These are phyloP conservation scores for Ligdia adustata DNA, from an alignment of 2,888 invertebrate species.

Conservation along the genomic window DNA sequence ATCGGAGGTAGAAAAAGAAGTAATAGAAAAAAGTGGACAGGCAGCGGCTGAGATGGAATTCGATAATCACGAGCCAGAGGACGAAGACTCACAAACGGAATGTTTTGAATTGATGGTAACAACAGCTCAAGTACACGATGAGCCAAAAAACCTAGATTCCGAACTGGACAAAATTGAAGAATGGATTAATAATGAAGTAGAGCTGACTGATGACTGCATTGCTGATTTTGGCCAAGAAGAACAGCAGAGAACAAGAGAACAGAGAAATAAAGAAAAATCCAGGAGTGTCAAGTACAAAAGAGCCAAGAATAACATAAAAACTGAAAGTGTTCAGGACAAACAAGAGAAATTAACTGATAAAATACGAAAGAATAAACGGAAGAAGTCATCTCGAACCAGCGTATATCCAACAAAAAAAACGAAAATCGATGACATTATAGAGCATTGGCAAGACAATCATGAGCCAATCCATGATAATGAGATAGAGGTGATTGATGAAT, in stretches of 20 bases:
- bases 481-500: constrained; percentile 14
- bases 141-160: too few relatives aligned
- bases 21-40: background rate
- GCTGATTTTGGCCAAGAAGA: too few relatives aligned
- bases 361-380: constrained; percentile 17
- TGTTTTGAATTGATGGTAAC: constrained; percentile 2
- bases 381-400: constrained; percentile 11
- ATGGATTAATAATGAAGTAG: constrained; percentile 11
- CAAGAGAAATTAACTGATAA: constrained; percentile 11
- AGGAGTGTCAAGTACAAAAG: constrained; percentile 12
- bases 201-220: constrained; percentile 9
- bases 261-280: constrained; percentile 9
- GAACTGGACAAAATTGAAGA: constrained; percentile 9
- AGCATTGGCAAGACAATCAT: constrained; percentile 14
- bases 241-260: constrained; percentile 5
- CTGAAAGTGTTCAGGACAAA: constrained; percentile 9
- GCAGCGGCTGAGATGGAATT: background rate
- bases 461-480: constrained; percentile 16
- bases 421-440: constrained; percentile 14
- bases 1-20: background rate
- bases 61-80: constrained; percentile 1
- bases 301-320: constrained; percentile 8
- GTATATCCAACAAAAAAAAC: constrained; percentile 13
- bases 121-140: constrained; percentile 8
- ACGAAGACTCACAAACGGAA: constrained; percentile 6